Evolutionary conservation across 2,113 vertebrate species (phyloP).

Genomic region (Cyprinodon variegatus): DNA sequence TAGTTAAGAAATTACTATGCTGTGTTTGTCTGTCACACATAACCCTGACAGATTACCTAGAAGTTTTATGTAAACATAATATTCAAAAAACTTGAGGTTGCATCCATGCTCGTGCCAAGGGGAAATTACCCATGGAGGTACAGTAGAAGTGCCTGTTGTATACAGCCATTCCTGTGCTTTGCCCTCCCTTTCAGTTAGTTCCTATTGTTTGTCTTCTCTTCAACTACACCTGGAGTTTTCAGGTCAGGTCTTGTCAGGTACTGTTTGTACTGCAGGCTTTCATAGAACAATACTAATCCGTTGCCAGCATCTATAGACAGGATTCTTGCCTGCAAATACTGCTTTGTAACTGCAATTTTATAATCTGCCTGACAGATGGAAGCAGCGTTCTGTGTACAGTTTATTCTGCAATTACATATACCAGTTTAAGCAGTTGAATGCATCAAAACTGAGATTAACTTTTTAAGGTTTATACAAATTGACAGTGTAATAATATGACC

Average conservation of each 20-base stretch:
- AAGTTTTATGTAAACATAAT: too few species aligned
- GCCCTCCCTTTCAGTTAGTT: not conserved
- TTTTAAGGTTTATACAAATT: not conserved
- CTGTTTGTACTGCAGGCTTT: not conserved
- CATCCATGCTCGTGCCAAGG: not conserved
- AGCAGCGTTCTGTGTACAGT: not conserved
- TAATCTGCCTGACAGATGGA: slow-evolving; percentile 13
- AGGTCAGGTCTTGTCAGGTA: not conserved
- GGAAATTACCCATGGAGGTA: too few species aligned
- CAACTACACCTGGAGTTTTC: not conserved
- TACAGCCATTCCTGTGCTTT: not conserved
- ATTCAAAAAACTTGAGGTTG: not conserved
- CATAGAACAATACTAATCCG: not conserved
- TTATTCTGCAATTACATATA: not conserved
- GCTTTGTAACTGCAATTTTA: not conserved
- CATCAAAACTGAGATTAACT: not conserved
- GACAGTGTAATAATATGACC: not conserved
- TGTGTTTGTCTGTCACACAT: not conserved
- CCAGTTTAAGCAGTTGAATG: not conserved
- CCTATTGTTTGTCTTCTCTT: too few species aligned
- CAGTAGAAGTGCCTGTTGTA: too few species aligned
- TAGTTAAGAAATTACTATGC: not conserved
- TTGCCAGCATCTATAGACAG: not conserved
- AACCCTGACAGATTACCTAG: not conserved
- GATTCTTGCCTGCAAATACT: not conserved